These are phyloP conservation scores for Athripsodes cinereus DNA, from an alignment of 2,888 invertebrate species.

Conservation along the genomic window DNA sequence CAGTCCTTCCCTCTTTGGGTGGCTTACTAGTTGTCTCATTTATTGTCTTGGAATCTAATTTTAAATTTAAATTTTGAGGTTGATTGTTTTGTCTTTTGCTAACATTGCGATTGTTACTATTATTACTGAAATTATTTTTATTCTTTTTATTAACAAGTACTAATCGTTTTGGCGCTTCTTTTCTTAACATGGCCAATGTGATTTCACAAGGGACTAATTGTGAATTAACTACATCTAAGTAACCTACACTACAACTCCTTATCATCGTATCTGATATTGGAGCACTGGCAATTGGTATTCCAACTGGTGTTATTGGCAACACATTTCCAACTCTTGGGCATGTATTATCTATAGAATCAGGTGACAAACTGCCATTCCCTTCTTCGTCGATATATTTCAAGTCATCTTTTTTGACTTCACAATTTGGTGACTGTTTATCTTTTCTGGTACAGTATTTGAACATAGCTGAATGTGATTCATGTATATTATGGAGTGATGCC, in stretches of 20 bases:
- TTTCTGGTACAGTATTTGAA: slow-evolving; percentile 27
- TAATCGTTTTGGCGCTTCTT: slow-evolving; percentile 70
- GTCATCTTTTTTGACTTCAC: slow-evolving; percentile 49
- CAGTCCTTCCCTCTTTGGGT: neutral
- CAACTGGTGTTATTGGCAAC: slow-evolving; percentile 59
- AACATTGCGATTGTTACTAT: slow-evolving; percentile 37
- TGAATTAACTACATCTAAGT: slow-evolving; percentile 75
- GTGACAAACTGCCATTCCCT: slow-evolving; percentile 38
- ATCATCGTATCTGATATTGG: slow-evolving; percentile 62
- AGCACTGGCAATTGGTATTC: slow-evolving; percentile 41
- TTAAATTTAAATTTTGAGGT: slow-evolving; percentile 30
- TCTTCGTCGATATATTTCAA: slow-evolving; percentile 69
- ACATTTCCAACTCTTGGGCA: slow-evolving; percentile 51
- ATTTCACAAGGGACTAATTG: slow-evolving; percentile 70
- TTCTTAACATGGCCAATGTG: slow-evolving; percentile 61
- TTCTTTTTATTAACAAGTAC: slow-evolving; percentile 67
- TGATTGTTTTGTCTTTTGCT: slow-evolving; percentile 35
- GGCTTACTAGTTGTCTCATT: slow-evolving; percentile 10
- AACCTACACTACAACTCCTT: slow-evolving; percentile 83
- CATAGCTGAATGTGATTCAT: slow-evolving; percentile 20
- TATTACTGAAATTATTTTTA: slow-evolving; percentile 31
- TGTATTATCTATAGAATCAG: slow-evolving; percentile 32
- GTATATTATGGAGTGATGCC: slow-evolving; percentile 12
- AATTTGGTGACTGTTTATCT: slow-evolving; percentile 28
- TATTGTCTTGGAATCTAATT: slow-evolving; percentile 21